Evolutionary conservation across 2,113 vertebrate genomes (phyloP).

Genomic region (Fregetta grallaria): DNA sequence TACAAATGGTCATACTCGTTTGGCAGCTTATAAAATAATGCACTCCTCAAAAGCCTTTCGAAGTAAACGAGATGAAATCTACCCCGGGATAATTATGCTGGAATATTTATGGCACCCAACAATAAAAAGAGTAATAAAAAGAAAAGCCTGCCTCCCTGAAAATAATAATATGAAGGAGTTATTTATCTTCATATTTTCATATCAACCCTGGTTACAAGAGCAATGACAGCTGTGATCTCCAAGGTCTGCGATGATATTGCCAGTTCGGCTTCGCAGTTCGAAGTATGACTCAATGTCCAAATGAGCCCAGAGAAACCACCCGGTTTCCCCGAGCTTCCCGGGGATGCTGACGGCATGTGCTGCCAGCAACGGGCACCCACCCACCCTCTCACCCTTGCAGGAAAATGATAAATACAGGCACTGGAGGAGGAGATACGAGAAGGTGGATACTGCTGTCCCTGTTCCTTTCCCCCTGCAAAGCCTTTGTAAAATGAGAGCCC

Average conservation of each 20-base stretch:
- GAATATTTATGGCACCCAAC: conserved; percentile 61
- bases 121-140: conserved; percentile 65
- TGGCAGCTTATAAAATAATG: conserved; percentile 60
- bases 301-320: background rate
- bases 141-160: conserved; percentile 48
- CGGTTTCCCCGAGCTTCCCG: background rate
- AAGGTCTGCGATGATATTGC: background rate
- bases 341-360: background rate
- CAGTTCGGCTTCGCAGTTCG: background rate
- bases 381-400: background rate
- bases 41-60: conserved; percentile 49
- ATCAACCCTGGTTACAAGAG: conserved; percentile 17
- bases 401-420: background rate
- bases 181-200: conserved; percentile 57
- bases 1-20: conserved; percentile 58
- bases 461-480: background rate
- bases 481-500: background rate
- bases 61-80: conserved; percentile 63
- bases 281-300: background rate
- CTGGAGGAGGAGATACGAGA: background rate
- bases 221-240: conserved; percentile 21
- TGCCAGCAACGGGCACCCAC: background rate
- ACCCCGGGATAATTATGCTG: conserved; percentile 51
- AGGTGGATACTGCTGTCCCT: no score
- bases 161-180: conserved; percentile 56